These are phyloP conservation scores for Apoda limacodes DNA, from an alignment of 2,888 invertebrate species.

Conservation along the genomic window DNA sequence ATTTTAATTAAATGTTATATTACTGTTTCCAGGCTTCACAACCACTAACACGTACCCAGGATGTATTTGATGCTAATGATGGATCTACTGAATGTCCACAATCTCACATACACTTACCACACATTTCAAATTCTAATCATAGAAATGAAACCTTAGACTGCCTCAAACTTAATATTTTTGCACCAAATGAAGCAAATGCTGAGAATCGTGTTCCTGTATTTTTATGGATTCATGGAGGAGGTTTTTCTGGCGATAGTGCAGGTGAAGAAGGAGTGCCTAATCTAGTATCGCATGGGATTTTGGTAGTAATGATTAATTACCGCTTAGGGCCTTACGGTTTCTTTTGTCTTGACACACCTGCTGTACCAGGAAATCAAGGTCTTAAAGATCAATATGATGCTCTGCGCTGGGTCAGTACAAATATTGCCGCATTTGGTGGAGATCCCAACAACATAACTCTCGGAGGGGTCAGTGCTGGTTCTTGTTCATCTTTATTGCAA, in stretches of 20 bases:
- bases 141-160: conserved; percentile 61
- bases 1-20: too few relatives aligned
- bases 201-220: conserved; percentile 47
- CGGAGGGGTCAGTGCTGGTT: conserved; percentile 51
- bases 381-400: conserved; percentile 53
- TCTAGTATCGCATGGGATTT: conserved; percentile 42
- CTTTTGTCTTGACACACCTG: conserved; percentile 30
- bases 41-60: too few relatives aligned
- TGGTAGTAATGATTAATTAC: conserved; percentile 50
- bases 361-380: too few relatives aligned
- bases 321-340: conserved; percentile 30
- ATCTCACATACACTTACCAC: conserved; percentile 15
- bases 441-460: conserved; percentile 54
- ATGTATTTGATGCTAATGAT: conserved; percentile 44
- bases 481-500: conserved; percentile 45
- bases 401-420: conserved; percentile 45
- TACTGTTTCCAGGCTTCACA: too few relatives aligned
- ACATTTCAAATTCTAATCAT: conserved; percentile 21
- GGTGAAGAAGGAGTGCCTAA: conserved; percentile 36
- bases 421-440: conserved; percentile 54
- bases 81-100: conserved; percentile 48
- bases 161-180: conserved; percentile 73
- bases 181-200: conserved; percentile 41
- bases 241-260: conserved; percentile 36
- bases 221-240: conserved; percentile 57